These are phyloP conservation scores for Mormyrus hasselquistii DNA, from an alignment of 2,797 vertebrate species.

Conservation along the genomic window DNA sequence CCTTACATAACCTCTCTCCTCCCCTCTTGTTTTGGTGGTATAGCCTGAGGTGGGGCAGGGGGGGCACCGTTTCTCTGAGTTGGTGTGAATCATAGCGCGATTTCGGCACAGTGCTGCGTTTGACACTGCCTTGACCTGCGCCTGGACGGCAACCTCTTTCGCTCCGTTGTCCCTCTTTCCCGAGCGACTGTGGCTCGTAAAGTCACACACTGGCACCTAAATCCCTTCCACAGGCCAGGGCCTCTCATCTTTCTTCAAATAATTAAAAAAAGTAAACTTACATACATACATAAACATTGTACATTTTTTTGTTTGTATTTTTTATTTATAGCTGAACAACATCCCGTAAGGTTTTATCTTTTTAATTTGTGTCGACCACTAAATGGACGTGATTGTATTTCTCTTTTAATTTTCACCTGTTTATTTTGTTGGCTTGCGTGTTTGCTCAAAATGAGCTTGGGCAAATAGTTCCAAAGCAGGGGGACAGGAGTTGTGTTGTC, in stretches of 20 bases:
- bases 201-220: not conserved
- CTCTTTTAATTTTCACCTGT: constrained; percentile 25
- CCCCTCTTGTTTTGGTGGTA: constrained; percentile 21
- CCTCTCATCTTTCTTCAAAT: constrained; percentile 13
- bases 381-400: constrained; percentile 49
- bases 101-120: constrained; percentile 11
- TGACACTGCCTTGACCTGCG: not conserved
- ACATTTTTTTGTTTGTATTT: not conserved
- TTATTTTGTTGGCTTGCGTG: constrained; percentile 33
- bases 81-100: constrained; percentile 43
- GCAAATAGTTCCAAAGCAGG: constrained; percentile 49
- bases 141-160: not conserved
- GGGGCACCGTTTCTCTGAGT: constrained; percentile 8
- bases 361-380: constrained; percentile 21
- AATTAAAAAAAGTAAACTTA: constrained; percentile 15
- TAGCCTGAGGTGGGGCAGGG: constrained; percentile 12
- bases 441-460: constrained; percentile 44
- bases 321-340: constrained; percentile 25
- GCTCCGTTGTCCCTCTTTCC: not conserved
- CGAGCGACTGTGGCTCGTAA: not conserved
- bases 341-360: constrained; percentile 33
- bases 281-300: constrained; percentile 23
- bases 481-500: not conserved
- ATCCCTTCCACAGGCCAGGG: not conserved
- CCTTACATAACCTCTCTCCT: not conserved